A percentile compares a stretch with the other conserved stretches of the same genome.
Evolutionary conservation across 2,797 vertebrate genomes (phyloP).

Genomic region (Pseudopleuronectes americanus): DNA sequence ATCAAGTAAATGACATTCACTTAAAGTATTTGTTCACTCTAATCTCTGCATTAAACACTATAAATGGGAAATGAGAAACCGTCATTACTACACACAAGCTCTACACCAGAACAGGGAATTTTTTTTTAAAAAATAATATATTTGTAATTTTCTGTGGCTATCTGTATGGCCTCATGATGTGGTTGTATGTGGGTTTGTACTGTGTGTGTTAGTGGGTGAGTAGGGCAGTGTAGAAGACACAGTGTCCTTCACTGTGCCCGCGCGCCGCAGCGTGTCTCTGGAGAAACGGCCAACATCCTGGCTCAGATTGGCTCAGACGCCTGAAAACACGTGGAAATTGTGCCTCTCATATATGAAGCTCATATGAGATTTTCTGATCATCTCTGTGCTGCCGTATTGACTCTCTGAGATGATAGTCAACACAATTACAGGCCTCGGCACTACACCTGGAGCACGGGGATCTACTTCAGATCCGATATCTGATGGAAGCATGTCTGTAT

Average conservation of each 20-base stretch:
- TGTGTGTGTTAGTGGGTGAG: constrained; percentile 34
- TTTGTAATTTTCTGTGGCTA: neutral
- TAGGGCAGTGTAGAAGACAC: constrained; percentile 42
- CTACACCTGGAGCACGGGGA: constrained; percentile 21
- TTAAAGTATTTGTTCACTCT: constrained; percentile 6
- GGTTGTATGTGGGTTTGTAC: constrained; percentile 14
- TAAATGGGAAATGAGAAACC: constrained; percentile 7
- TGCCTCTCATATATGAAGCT: constrained; percentile 20
- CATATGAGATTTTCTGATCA: constrained; percentile 18
- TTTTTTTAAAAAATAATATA: too few relatives aligned
- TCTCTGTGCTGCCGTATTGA: constrained; percentile 24
- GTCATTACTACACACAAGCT: neutral
- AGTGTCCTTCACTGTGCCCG: constrained; percentile 64
- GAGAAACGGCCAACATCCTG: constrained; percentile 40
- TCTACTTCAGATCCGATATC: constrained; percentile 39
- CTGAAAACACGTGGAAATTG: constrained; percentile 34
- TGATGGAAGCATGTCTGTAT: constrained; percentile 38
- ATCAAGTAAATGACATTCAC: too few relatives aligned
- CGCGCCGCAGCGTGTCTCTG: constrained; percentile 49
- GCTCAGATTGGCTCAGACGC: constrained; percentile 60
- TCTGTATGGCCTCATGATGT: neutral
- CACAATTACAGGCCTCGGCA: constrained; percentile 27
- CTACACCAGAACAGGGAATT: neutral
- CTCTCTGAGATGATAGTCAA: constrained; percentile 42
- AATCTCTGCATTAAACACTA: constrained; percentile 4